Evolutionary conservation across 2,797 vertebrate species (phyloP), one percentile per base, ranked within the genome.

Genomic region (Pteropus rufus): DNA sequence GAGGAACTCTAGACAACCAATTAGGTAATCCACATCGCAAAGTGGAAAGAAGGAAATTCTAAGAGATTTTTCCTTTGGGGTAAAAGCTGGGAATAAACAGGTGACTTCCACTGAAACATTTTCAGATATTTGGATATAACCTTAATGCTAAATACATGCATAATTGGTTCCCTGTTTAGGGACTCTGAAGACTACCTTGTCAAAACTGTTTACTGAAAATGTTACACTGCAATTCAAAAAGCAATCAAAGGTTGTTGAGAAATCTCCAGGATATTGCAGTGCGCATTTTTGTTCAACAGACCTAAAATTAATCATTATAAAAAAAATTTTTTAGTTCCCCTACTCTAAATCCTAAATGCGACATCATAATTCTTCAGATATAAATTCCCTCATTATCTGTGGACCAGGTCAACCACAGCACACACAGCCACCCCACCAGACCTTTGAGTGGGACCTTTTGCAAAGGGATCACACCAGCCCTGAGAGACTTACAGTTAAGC

Each of bases 351-450:
- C 46, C 34, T 69, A 91, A 95, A 90, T 34, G 58, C 4, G 60
- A 52, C 60, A 93, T 93, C 39, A 31, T 79, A 54, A 88, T 97
- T 96, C 92, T 56, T 29, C 46, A 91, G 83, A 76, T 64, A 92
- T 23, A 89, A 85, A 79, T 79, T 65, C 84, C 52, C 70, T 96
- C 75, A 91, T 97, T 96, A 95, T 95, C 72, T 67, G 88, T 58
- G 26, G 65, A n/a, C 36, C 60, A 49, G 83, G 93, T 76, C 89
- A 91, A 54, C 41, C 49, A 49, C 23, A 21, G 52, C 24, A 44
- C 34, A 86, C 36, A 21, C 2, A 65, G 67, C 23, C 54, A 72
- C 10, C 21, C 73, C 23, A 26, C 56, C 29, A 92, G 58, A 87
- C 44, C 84, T 41, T 64, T 15, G 34, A 87, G n/a, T 1, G 0